A percentile compares a stretch with the other conserved stretches of the same genome.
These are phyloP conservation scores for Notothenia rossii DNA, from an alignment of 2,113 vertebrate species.

Conservation along the genomic window DNA sequence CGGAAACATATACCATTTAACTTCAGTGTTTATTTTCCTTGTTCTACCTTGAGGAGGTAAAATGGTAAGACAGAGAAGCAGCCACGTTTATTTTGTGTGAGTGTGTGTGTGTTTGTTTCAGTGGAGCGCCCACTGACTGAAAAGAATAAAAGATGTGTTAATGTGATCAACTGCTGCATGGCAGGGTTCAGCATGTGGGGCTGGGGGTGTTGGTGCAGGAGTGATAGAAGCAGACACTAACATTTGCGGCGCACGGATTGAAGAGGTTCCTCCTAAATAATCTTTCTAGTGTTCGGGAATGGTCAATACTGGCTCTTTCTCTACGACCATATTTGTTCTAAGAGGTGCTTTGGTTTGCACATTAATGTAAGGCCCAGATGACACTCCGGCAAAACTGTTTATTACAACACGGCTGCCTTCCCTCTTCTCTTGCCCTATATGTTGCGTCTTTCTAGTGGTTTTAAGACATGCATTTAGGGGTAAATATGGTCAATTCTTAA, in stretches of 20 bases:
- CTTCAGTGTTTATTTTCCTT: neutral
- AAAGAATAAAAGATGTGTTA: constrained; percentile 9
- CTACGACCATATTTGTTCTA: too few relatives aligned
- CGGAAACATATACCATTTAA: neutral
- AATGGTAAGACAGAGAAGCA: neutral
- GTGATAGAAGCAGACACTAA: neutral
- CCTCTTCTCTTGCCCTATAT: too few relatives aligned
- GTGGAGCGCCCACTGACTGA: neutral
- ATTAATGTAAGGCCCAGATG: too few relatives aligned
- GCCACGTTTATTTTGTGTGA: neutral
- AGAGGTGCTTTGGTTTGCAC: too few relatives aligned
- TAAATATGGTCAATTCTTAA: too few relatives aligned
- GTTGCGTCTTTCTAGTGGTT: too few relatives aligned
- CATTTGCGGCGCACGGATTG: neutral
- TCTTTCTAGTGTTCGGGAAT: neutral
- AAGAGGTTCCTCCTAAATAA: neutral
- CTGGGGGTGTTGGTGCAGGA: neutral
- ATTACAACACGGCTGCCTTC: too few relatives aligned
- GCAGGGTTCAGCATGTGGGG: neutral
- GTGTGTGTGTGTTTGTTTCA: neutral
- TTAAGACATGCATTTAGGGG: too few relatives aligned
- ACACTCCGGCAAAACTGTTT: too few relatives aligned
- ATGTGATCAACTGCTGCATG: constrained; percentile 7
- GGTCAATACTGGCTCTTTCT: neutral
- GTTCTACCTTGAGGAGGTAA: constrained; percentile 23